phyloP scores from a whole-genome alignment of 2,888 invertebrate genomes.

The Orthosia incerta region DNA sequence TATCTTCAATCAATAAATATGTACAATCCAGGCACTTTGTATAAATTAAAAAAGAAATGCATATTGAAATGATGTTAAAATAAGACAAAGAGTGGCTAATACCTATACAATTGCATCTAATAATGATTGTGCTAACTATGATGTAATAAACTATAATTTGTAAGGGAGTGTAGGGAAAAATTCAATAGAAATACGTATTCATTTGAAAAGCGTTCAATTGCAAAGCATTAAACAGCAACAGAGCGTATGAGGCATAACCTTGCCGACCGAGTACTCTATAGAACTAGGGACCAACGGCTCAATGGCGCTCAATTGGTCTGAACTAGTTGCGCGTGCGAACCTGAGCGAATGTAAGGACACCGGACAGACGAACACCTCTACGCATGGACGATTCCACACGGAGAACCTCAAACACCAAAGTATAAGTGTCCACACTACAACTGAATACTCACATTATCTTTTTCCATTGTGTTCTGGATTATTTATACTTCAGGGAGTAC shows the following conservation, averaged over 20 bases:
- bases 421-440: conserved; percentile 43
- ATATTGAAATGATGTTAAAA: conserved; percentile 56
- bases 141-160: conserved; percentile 51
- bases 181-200: conserved; percentile 54
- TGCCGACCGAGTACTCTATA: conserved; percentile 80
- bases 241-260: conserved; percentile 80
- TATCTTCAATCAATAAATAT: conserved; percentile 20
- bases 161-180: conserved; percentile 57
- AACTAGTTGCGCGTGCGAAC: conserved; percentile 88
- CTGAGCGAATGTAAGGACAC: conserved; percentile 80
- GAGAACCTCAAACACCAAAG: conserved; percentile 55
- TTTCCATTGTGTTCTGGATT: conserved; percentile 40
- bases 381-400: conserved; percentile 67
- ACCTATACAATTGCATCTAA: conserved; percentile 43
- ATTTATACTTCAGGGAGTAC: conserved; percentile 31
- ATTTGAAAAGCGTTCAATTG: conserved; percentile 64
- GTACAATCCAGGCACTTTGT: conserved; percentile 60
- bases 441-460: conserved; percentile 53
- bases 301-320: conserved; percentile 89
- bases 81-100: conserved; percentile 53
- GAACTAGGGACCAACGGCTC: conserved; percentile 84
- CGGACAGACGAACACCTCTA: conserved; percentile 68
- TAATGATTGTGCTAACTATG: conserved; percentile 55
- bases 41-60: conserved; percentile 44
- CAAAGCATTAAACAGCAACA: conserved; percentile 66